Evolutionary conservation across 2,797 vertebrate species (phyloP), one percentile per base, ranked within the genome.

Genomic region (Pristis pectinata): DNA sequence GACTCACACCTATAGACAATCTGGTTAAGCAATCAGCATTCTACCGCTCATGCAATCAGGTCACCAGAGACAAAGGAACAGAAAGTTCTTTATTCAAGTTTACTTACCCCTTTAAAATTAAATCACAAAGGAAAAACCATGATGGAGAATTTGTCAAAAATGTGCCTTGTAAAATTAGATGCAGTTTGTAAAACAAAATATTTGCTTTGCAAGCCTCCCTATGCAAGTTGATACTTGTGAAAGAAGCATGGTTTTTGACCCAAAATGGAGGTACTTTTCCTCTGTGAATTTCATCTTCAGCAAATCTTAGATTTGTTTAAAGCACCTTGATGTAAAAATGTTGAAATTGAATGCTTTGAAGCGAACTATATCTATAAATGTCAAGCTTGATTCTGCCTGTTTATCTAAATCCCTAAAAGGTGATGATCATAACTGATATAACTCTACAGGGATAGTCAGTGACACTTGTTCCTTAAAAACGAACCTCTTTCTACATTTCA

Each of bases 121-220:
- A 93, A 93, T 67, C 64, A 67, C 64, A 93, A 64, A 93, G 91
- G 44, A 93, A 93, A 72, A 53, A 24, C 37, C 67, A 74, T 44
- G 67, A 93, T 49, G 64, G 41, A 72, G 37, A 37, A 93, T 93
- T 93, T 93, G 91, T 93, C n/a, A 15, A 30, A 61, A 93, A 49
- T 53, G 9, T 34, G 24, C 22, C 53, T 72, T 49, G 10, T 93
- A 93, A 74, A 93, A 70, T 49, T 49, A 72, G 41, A 72, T 74
- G 91, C 91, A 93, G 41, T 70, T 93, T 72, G 91, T 49, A 72
- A 93, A 93, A 44, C 67, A 72, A 93, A 93, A 72, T 93, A 93
- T 93, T 93, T 74, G 64, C 89, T 92, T 92, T 92, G 89, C 59
- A 41, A n/a, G 89, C 24, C 44, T 93, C 49, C 91, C 41, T 64